Evolutionary conservation across 2,797 vertebrate genomes (phyloP), one percentile per base, ranked within the genome.

Genomic region (Acestrorhynchus altus): DNA sequence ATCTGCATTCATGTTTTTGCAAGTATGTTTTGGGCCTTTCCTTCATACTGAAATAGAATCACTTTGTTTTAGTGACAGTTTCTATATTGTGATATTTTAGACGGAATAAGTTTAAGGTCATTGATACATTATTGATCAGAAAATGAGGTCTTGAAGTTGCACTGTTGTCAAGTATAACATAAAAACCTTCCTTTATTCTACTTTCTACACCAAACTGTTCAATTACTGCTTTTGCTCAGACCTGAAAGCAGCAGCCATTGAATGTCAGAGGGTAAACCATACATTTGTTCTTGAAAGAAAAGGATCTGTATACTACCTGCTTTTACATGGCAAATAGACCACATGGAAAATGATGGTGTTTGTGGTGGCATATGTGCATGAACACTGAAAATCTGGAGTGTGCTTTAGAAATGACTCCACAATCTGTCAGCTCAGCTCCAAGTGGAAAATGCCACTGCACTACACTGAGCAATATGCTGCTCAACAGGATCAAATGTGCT

Each of bases 291-390:
- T 39, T n/a, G n/a, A 15, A 2, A 7, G 39, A 44, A 26, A 65
- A 4, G 12, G 42, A 26, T 12, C 22, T 12, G 39, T 1, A 1
- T 10, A 44, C 20, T 11, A 13, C n/a, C 40, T 40, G n/a, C 44
- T 61, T 72, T 49, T 46, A 35, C 51, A 68, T 54, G 59, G 49
- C 39, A 39, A 47, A 60, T 39, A 56, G 16, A 73, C 44, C 24
- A 59, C 40, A 51, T 60, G 24, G 1, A 15, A 54, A 74, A 80
- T 63, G n/a, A 57, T 64, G 71, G 44, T 77, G 76, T 83, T 81
- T 80, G 76, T 78, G 57, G 57, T 78, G 77, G 59, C 85, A 83
- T 84, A 83, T 86, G 85, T 64, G 59, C 40, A 64, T 77, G 77
- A 65, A 76, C 69, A 67, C 71, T 78, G 80, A 74, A 72, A 64